A percentile compares a stretch with the other conserved stretches of the same genome.
Evolutionary conservation across 2,113 vertebrate species (phyloP).

Genomic region (Aplodontia rufa): DNA sequence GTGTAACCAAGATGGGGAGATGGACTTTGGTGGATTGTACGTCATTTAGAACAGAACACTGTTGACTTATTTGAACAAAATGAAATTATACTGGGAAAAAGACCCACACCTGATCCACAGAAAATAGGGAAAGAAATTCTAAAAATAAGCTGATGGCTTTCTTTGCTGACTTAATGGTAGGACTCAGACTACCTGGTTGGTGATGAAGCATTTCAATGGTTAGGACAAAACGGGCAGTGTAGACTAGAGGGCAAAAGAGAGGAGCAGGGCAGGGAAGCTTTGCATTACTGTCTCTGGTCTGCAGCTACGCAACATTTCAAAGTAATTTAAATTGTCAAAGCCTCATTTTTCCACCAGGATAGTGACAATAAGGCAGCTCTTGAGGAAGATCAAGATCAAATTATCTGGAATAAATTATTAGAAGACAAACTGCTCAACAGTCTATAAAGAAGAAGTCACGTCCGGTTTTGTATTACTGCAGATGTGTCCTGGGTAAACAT

Average conservation of each 20-base stretch:
- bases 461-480: neutral
- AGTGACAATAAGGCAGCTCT: neutral
- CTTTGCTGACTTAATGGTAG: neutral
- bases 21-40: neutral
- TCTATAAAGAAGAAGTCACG: neutral
- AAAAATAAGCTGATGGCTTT: neutral
- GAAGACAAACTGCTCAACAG: neutral
- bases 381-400: neutral
- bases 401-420: neutral
- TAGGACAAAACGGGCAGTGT: neutral
- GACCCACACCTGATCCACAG: neutral
- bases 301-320: neutral
- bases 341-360: neutral
- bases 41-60: neutral
- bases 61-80: neutral
- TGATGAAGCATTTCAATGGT: neutral
- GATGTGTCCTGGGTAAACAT: neutral
- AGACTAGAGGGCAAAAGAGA: neutral
- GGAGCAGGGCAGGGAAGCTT: neutral
- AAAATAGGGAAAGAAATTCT: neutral
- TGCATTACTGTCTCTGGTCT: neutral
- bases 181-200: neutral
- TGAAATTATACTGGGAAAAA: neutral
- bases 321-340: neutral
- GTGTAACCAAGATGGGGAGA: slow-evolving; percentile 12